phyloP scores from a whole-genome alignment of 1,140 invertebrate genomes.

The Macrocentrus cingulum region DNA sequence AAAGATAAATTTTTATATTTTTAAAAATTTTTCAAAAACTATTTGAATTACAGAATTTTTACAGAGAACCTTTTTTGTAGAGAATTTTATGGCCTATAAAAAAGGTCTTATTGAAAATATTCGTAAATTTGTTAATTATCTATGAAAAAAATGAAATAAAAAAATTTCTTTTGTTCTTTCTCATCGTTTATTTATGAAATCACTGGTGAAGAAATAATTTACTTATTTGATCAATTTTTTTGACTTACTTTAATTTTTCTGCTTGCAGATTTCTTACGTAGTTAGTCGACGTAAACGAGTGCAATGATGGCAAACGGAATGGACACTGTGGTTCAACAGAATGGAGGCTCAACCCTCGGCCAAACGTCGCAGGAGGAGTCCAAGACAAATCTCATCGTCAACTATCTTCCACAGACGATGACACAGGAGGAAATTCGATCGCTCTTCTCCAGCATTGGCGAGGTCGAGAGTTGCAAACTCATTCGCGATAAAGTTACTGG shows the following conservation, averaged over 20 bases:
- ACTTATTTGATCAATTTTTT: slow-evolving; percentile 7
- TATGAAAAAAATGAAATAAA: neutral
- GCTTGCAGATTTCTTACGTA: slow-evolving; percentile 57
- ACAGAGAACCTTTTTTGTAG: no score
- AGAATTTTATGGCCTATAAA: no score
- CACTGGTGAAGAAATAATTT: no score
- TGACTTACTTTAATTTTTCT: slow-evolving; percentile 21
- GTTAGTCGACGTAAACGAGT: slow-evolving; percentile 49
- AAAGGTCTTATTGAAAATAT: no score
- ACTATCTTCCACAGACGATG: slow-evolving; percentile 99
- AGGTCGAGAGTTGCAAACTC: slow-evolving; percentile 98
- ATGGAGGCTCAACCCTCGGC: slow-evolving; percentile 68
- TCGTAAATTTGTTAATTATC: no score
- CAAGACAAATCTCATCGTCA: slow-evolving; percentile 98
- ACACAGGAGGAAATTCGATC: slow-evolving; percentile 98
- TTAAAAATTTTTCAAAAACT: no score
- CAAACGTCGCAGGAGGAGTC: slow-evolving; percentile 83
- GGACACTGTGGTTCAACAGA: slow-evolving; percentile 71
- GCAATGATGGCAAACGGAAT: slow-evolving; percentile 84
- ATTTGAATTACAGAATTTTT: no score
- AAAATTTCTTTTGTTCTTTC: neutral
- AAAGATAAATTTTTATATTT: no score
- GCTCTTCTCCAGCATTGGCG: slow-evolving; percentile 96
- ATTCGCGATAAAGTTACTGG: slow-evolving; percentile 98
- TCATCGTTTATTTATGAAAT: no score